Evolutionary conservation across 2,113 vertebrate species (phyloP).

Genomic region (Dipodomys ordii): DNA sequence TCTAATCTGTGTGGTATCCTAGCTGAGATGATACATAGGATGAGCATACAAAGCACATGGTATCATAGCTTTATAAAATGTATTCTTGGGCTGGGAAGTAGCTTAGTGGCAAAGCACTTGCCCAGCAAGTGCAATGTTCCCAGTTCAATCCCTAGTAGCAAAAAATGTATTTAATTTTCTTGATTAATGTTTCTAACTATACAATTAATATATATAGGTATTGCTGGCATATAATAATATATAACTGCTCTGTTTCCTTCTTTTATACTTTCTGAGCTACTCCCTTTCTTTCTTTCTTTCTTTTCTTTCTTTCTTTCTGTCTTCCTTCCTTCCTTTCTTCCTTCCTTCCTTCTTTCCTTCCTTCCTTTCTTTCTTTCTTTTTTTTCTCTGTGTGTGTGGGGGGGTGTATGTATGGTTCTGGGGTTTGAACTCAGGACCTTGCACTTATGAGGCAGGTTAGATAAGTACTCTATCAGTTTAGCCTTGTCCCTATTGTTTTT

Average conservation of each 20-base stretch:
- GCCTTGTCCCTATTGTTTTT: too few species aligned
- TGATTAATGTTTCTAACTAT: constrained; percentile 1
- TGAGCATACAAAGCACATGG: not conserved
- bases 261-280: not conserved
- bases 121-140: too few species aligned
- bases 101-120: too few species aligned
- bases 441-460: too few species aligned
- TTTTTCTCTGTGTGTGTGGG: too few species aligned
- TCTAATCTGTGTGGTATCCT: constrained; percentile 14
- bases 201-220: not conserved
- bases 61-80: not conserved
- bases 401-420: too few species aligned
- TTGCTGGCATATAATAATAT: not conserved
- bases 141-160: not conserved
- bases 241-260: not conserved
- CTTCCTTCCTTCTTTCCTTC: too few species aligned
- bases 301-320: too few species aligned
- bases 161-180: not conserved
- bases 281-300: not conserved
- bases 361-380: too few species aligned
- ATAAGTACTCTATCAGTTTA: too few species aligned
- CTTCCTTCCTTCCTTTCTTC: too few species aligned
- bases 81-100: not conserved
- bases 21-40: not conserved
- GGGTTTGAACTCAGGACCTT: too few species aligned